phyloP scores from a whole-genome alignment of 2,888 invertebrate species.

The Lordiphosa fenestrarum region DNA sequence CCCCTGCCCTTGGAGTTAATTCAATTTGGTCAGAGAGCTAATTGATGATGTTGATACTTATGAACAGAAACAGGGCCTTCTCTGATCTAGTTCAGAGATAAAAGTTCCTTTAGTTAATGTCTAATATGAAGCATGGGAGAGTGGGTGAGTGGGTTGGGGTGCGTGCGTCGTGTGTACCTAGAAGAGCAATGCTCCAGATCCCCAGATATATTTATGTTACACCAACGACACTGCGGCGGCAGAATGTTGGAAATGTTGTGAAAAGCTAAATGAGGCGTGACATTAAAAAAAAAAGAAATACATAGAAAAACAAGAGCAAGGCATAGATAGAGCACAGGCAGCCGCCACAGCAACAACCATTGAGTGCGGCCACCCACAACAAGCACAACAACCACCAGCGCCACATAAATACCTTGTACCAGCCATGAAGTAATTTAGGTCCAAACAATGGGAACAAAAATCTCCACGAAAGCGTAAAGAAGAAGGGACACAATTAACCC shows the following conservation, averaged over 20 bases:
- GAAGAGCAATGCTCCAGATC: slow-evolving; percentile 37
- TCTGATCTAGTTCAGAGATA: slow-evolving; percentile 34
- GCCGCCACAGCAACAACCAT: neutral
- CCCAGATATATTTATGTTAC: slow-evolving; percentile 39
- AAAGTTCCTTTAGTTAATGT: slow-evolving; percentile 32
- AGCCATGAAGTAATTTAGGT: slow-evolving; percentile 37
- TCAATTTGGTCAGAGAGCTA: slow-evolving; percentile 25
- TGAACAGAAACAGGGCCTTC: slow-evolving; percentile 5
- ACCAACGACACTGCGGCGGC: slow-evolving; percentile 19
- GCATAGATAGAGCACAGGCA: slow-evolving; percentile 16
- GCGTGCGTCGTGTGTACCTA: too few species aligned
- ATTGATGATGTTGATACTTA: slow-evolving; percentile 14
- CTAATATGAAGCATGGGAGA: slow-evolving; percentile 15
- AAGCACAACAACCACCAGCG: slow-evolving; percentile 14
- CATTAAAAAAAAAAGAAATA: slow-evolving; percentile 48
- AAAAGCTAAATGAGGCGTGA: slow-evolving; percentile 73
- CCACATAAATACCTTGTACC: slow-evolving; percentile 13
- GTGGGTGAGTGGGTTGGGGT: slow-evolving; percentile 8
- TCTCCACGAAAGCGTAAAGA: slow-evolving; percentile 15
- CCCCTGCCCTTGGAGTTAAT: slow-evolving; percentile 13
- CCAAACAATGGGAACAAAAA: slow-evolving; percentile 16
- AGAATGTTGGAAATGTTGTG: slow-evolving; percentile 52
- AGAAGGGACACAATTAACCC: slow-evolving; percentile 58
- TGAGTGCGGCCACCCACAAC: slow-evolving; percentile 37
- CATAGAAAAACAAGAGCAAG: slow-evolving; percentile 23